phyloP scores from a whole-genome alignment of 2,797 vertebrate genomes.

The Propithecus perrieri region DNA sequence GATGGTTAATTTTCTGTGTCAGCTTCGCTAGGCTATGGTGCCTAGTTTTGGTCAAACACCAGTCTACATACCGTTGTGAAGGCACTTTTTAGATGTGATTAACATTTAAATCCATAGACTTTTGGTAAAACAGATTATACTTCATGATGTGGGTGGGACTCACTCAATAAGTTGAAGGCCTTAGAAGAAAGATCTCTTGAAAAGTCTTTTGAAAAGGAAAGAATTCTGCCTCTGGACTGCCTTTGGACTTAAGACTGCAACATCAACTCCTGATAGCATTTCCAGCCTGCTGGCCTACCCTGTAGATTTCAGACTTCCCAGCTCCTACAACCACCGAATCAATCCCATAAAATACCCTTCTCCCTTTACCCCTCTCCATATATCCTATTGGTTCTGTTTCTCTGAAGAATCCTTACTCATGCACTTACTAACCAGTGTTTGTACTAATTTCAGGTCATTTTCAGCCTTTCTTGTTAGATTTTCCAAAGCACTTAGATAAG shows the following conservation, averaged over 20 bases:
- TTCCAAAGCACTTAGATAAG: not conserved
- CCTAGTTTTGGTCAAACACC: not conserved
- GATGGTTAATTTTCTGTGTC: not conserved
- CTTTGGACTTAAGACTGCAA: not conserved
- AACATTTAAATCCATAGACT: not conserved
- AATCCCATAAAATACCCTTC: not conserved
- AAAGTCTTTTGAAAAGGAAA: not conserved
- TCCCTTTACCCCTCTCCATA: not conserved
- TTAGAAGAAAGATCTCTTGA: not conserved
- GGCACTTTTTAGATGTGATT: not conserved
- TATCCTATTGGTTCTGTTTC: not conserved
- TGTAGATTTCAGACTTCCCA: not conserved
- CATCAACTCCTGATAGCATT: not conserved
- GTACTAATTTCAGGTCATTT: not conserved
- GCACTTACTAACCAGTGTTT: not conserved
- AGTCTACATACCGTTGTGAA: not conserved
- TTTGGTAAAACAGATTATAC: not conserved
- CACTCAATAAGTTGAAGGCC: not conserved
- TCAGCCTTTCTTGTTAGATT: not conserved
- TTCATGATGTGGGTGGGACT: not conserved
- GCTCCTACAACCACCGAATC: not conserved
- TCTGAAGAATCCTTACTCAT: not conserved
- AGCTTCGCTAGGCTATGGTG: not conserved
- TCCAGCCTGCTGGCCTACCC: not conserved
- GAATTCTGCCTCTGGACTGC: not conserved